Percentiles rank a stretch among this genome's conserved stretches.
Conservation (phyloP, 2,888 invertebrate genomes). For the Hydraecia micacea region DNA sequence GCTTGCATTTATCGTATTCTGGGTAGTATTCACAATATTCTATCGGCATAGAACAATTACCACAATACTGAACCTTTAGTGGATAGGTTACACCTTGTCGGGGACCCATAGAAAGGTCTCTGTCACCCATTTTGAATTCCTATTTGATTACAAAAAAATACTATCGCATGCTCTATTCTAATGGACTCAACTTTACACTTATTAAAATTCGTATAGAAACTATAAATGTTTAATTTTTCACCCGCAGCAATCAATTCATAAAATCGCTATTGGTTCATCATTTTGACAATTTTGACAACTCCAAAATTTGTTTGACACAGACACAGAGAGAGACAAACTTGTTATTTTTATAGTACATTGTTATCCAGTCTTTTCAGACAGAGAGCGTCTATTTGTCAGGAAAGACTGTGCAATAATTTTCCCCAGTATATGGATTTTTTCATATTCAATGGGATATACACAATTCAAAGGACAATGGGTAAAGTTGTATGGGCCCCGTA, state of each 20-base stretch:
- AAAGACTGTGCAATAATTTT: neutral
- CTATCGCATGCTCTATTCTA: constrained; percentile 67
- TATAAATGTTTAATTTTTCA: constrained; percentile 38
- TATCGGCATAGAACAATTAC: constrained; percentile 98
- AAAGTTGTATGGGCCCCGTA: too few species aligned
- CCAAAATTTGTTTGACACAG: constrained; percentile 6
- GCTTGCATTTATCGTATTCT: constrained; percentile 98
- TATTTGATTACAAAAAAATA: constrained; percentile 63
- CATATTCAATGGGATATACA: too few species aligned
- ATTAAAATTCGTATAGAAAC: constrained; percentile 38
- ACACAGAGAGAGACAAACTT: too few species aligned
- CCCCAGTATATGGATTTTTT: too few species aligned
- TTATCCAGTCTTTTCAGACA: too few species aligned
- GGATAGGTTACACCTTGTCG: constrained; percentile 95
- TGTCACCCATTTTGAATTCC: constrained; percentile 88
- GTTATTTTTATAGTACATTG: too few species aligned
- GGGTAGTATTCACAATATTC: constrained; percentile 99
- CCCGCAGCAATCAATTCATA: constrained; percentile 35
- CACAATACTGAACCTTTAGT: constrained; percentile 96
- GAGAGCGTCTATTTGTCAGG: neutral
- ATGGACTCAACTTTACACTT: constrained; percentile 52
- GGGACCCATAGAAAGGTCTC: constrained; percentile 91
- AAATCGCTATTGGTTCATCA: constrained; percentile 28
- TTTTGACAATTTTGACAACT: constrained; percentile 57
- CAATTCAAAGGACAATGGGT: too few species aligned